Conservation (phyloP, 1,140 invertebrate genomes). For the Cherax destructor region DNA sequence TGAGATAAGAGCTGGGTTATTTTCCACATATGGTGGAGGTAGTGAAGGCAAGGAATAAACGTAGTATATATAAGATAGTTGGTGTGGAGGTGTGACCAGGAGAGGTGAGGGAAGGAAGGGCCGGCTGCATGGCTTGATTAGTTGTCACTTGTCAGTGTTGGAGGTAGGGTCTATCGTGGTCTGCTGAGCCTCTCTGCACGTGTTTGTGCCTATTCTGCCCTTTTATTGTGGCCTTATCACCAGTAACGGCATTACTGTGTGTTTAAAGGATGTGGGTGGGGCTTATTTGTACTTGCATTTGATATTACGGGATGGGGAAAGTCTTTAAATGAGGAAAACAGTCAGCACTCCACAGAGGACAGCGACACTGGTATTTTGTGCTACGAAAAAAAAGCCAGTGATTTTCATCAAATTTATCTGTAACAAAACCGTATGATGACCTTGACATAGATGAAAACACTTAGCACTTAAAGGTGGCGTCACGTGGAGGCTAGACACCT, state of each 20-base stretch:
- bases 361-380: not conserved
- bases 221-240: slow-evolving; percentile 38
- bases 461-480: too few species aligned
- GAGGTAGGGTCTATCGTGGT: not conserved
- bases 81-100: slow-evolving; percentile 40
- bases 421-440: too few species aligned
- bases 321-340: not conserved
- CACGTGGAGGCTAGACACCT: too few species aligned
- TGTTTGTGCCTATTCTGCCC: not conserved
- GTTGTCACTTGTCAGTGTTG: slow-evolving; percentile 49
- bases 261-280: not conserved
- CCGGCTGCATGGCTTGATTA: slow-evolving; percentile 45
- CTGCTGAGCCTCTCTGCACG: slow-evolving; percentile 21
- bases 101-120: slow-evolving; percentile 53
- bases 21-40: not conserved
- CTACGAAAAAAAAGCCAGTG: too few species aligned
- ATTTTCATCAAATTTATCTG: too few species aligned
- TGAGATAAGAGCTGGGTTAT: not conserved
- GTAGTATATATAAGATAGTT: not conserved
- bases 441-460: too few species aligned
- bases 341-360: not conserved
- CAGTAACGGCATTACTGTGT: not conserved
- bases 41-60: not conserved
- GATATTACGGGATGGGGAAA: not conserved
- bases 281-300: not conserved